phyloP scores from a whole-genome alignment of 2,888 invertebrate genomes.

The Entomobrya proxima region DNA sequence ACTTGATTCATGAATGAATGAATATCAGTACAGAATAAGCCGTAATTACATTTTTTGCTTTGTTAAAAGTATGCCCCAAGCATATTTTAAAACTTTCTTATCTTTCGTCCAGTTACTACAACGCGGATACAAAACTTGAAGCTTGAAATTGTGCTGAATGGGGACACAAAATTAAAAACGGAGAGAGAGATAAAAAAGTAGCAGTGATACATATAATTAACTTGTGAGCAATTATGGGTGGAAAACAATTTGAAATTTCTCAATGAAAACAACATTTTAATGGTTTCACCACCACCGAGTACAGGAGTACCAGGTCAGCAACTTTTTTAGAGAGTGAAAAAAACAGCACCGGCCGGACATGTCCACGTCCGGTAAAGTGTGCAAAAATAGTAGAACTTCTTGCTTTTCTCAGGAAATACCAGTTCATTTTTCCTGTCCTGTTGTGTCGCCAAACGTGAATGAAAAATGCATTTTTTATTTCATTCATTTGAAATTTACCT shows the following conservation, averaged over 20 bases:
- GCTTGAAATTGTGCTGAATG: neutral
- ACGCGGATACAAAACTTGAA: neutral
- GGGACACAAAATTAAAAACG: neutral
- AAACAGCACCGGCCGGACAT: too few species aligned
- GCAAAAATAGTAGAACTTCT: too few species aligned
- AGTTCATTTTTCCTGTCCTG: too few species aligned
- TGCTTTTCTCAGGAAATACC: too few species aligned
- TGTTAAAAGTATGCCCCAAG: neutral
- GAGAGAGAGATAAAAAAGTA: neutral
- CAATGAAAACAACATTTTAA: conserved; percentile 7
- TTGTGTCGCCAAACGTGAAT: too few species aligned
- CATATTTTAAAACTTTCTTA: neutral
- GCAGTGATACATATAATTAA: conserved; percentile 25
- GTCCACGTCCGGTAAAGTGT: too few species aligned
- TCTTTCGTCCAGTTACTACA: neutral
- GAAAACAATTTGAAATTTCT: neutral
- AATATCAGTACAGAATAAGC: neutral
- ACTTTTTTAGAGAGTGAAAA: too few species aligned
- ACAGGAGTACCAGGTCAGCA: neutral
- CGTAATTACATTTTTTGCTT: neutral
- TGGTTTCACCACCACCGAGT: neutral
- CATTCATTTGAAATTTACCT: too few species aligned
- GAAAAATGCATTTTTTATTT: too few species aligned
- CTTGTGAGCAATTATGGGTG: neutral
- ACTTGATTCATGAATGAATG: neutral